Conservation (phyloP, 2,888 invertebrate species). For the Orthosia cruda region DNA sequence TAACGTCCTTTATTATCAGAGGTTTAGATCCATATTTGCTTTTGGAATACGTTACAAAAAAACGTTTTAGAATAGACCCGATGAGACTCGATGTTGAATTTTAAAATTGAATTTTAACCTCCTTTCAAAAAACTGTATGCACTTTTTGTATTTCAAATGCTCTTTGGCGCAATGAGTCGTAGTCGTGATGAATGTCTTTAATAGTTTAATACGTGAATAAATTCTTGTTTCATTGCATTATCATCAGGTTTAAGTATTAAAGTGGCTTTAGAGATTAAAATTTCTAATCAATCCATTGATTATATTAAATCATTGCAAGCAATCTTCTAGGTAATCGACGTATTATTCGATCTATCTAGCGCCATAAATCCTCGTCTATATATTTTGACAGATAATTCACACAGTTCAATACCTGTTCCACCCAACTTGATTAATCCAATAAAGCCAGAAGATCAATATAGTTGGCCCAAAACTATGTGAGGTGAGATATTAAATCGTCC, state of each 20-base stretch:
- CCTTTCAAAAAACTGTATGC: neutral
- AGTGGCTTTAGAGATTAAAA: conserved; percentile 7
- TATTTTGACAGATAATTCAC: conserved; percentile 52
- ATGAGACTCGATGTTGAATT: conserved; percentile 37
- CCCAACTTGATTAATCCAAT: conserved; percentile 60
- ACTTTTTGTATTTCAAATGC: neutral
- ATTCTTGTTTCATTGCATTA: neutral
- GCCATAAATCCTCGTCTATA: conserved; percentile 24
- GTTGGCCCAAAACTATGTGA: conserved; percentile 58
- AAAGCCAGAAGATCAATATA: conserved; percentile 58
- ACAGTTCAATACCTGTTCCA: conserved; percentile 20
- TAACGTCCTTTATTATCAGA: conserved; percentile 42
- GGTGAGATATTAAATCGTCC: conserved; percentile 69
- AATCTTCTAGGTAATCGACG: conserved; percentile 29
- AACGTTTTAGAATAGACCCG: conserved; percentile 43
- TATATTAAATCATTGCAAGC: conserved; percentile 8
- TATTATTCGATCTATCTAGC: conserved; percentile 34
- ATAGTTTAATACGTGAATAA: conserved; percentile 5
- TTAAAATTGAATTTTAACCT: conserved; percentile 13
- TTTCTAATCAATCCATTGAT: conserved; percentile 10
- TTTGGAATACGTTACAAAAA: conserved; percentile 50
- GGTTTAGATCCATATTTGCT: conserved; percentile 51
- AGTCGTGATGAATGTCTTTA: neutral
- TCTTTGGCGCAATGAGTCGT: neutral
- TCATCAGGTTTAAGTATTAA: neutral